A percentile compares a stretch with the other conserved stretches of the same genome.
Evolutionary conservation across 1,140 invertebrate species (phyloP).

Genomic region (Protaetia brevitarsis): DNA sequence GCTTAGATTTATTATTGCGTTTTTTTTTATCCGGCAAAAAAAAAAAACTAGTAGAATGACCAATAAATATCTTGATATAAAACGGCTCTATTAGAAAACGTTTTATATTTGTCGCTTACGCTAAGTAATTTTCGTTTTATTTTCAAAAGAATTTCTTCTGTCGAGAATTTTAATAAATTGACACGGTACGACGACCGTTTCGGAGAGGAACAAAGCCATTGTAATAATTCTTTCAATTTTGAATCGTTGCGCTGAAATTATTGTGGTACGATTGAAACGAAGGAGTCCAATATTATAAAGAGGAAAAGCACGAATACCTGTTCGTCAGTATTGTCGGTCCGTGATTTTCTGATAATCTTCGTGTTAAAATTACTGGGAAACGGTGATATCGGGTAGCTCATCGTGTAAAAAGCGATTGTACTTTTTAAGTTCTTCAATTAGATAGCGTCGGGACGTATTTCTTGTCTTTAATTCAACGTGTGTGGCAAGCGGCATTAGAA

Average conservation of each 20-base stretch:
- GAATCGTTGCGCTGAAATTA: constrained; percentile 26
- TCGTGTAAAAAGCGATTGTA: constrained; percentile 31
- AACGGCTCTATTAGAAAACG: neutral
- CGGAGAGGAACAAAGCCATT: constrained; percentile 61
- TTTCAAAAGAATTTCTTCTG: constrained; percentile 43
- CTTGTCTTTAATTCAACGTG: neutral
- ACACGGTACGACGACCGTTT: constrained; percentile 60
- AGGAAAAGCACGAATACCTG: constrained; percentile 9
- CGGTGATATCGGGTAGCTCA: constrained; percentile 7
- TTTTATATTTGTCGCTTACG: neutral
- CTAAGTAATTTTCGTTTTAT: neutral
- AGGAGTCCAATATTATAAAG: neutral
- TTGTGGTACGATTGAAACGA: neutral
- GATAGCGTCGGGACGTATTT: neutral
- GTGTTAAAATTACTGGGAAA: constrained; percentile 24
- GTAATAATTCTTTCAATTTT: constrained; percentile 45
- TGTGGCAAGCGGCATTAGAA: constrained; percentile 2
- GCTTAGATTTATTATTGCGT: no score
- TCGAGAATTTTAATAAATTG: constrained; percentile 48
- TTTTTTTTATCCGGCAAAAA: no score
- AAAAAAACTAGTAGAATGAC: neutral
- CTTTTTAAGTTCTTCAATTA: neutral
- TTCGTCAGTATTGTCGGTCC: neutral
- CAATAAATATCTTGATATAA: neutral
- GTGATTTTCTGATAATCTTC: constrained; percentile 25